Conservation (phyloP, 2,888 invertebrate species). For the Apodemia hepburni region DNA sequence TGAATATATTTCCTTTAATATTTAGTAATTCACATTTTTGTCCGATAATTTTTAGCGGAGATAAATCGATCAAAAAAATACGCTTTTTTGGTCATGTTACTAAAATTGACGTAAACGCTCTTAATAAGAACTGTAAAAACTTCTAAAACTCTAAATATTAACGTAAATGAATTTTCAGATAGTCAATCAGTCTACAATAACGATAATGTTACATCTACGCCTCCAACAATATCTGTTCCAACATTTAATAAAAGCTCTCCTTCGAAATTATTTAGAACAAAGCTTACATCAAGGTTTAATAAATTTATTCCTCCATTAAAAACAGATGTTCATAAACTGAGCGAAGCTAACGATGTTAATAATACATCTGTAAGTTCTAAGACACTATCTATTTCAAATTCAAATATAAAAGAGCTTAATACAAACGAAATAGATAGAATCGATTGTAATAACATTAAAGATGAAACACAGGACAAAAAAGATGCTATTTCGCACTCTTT, state of each 20-base stretch:
- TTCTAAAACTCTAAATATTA: not conserved
- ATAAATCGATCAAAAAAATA: no score
- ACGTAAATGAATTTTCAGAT: not conserved
- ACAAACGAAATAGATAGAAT: not conserved
- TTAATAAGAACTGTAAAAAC: no score
- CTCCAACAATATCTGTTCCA: not conserved
- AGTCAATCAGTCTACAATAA: not conserved
- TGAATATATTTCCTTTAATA: no score
- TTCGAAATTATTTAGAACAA: conserved; percentile 2
- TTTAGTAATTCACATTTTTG: no score
- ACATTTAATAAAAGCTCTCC: not conserved
- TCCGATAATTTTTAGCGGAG: no score
- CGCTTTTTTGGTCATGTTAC: no score
- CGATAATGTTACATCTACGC: not conserved
- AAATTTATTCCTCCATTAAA: conserved; percentile 51
- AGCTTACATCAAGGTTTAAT: conserved; percentile 35
- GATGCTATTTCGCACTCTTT: not conserved
- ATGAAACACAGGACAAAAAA: not conserved
- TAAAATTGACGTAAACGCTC: no score
- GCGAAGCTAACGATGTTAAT: not conserved
- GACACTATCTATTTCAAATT: not conserved
- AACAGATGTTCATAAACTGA: conserved; percentile 17
- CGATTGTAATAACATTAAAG: not conserved
- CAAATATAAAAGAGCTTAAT: not conserved
- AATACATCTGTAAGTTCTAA: not conserved